These are phyloP conservation scores for Dendronephthya gigantea DNA, from an alignment of 64 coral and sea anemone species.

Conservation along the genomic window DNA sequence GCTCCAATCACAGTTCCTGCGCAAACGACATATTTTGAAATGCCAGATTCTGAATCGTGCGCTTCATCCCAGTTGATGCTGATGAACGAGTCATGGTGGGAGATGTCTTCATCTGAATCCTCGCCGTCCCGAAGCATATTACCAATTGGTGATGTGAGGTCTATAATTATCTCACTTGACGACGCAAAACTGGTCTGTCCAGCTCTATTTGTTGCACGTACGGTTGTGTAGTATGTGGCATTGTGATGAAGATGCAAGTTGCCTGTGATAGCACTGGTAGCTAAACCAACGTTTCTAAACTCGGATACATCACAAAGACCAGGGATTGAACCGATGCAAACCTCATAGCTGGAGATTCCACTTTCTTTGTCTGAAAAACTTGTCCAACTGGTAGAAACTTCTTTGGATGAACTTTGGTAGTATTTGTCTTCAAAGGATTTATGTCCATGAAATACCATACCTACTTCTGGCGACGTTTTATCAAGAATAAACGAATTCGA, in stretches of 20 bases:
- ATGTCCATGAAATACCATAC: slow-evolving; percentile 47
- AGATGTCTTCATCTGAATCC: neutral
- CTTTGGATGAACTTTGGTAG: slow-evolving; percentile 33
- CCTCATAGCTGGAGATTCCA: slow-evolving; percentile 45
- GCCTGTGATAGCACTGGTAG: neutral
- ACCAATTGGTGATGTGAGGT: slow-evolving; percentile 51
- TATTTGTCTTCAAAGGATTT: neutral
- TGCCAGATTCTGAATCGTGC: neutral
- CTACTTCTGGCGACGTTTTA: slow-evolving; percentile 31
- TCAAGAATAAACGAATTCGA: slow-evolving; percentile 56
- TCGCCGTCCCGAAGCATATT: neutral
- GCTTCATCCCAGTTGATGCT: slow-evolving; percentile 6
- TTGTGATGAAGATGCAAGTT: slow-evolving; percentile 58
- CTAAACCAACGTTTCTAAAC: neutral
- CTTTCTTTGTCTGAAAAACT: slow-evolving; percentile 43
- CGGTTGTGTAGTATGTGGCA: slow-evolving; percentile 57
- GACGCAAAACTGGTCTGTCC: slow-evolving; percentile 18
- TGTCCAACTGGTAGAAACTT: slow-evolving; percentile 42
- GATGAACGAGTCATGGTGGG: neutral
- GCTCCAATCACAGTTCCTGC: neutral
- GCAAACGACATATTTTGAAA: neutral
- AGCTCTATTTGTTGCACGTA: slow-evolving; percentile 45
- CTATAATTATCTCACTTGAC: slow-evolving; percentile 61
- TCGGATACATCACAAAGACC: neutral
- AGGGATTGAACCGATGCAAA: slow-evolving; percentile 54